Evolutionary conservation across 2,797 vertebrate species (phyloP), one percentile per base, ranked within the genome.

Genomic region (Hoplostethus mediterraneus): DNA sequence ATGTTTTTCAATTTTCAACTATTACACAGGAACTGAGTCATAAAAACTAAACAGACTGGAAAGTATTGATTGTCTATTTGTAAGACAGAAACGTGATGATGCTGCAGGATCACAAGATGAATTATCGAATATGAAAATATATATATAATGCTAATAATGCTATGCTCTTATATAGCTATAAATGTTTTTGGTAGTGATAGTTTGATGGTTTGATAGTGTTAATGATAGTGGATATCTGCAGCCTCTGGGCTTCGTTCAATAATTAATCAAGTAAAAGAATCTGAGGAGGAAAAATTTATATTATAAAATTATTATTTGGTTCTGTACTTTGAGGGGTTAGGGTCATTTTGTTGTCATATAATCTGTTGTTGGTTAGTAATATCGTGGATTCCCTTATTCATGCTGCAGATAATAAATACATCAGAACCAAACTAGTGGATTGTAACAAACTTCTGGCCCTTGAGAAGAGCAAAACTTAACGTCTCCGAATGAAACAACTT

Each of bases 21-120:
- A 33, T 33, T 33, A 6, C 6, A 33, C 31, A 33, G 31, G 31
- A 4, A 33, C 6, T 33, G 31, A 14, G 62, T 57, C 68, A 45
- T 31, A 0, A 4, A 14, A 62, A 59, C 55, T 72, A 56, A 68
- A 64, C 52, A 59, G 31, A 4, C 16, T 21, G 17, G 75, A 68
- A 25, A 21, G 21, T 21, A 21, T 21, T 21, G 21, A 21, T 1
- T 1, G 21, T 21, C 60, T 48, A 68, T 70, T 56, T 62, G 4
- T 10, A 68, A 53, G 56, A 53, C 16, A 33, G 6, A 33, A 33
- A 33, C 33, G 33, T 33, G 33, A 21, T 21, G 21, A 21, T 21
- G 21, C 21, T 21, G 21, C 48, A 47, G 17, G 51, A 30, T 47
- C 51, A 49, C 33, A 45, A 33, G 42, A 13, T 64, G 16, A 63